Evolutionary conservation across 2,888 invertebrate genomes (phyloP), one percentile per base, ranked within the genome.

Genomic region (Xylophagus ater): DNA sequence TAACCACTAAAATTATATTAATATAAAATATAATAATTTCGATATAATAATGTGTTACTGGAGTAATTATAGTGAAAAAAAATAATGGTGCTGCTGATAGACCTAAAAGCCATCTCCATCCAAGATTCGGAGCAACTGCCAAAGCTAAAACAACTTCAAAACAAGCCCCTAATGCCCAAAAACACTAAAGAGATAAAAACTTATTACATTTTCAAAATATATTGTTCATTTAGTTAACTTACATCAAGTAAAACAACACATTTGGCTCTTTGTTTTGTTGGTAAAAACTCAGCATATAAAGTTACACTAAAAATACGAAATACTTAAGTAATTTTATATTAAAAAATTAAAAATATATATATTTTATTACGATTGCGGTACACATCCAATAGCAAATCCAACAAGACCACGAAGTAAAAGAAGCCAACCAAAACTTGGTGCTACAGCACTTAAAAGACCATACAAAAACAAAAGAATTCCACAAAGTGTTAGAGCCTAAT

Each of bases 121-220:
- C 93, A 49, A 89, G 70, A 1, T 81, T 81, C 2, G 92, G 90
- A 86, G 93, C 93, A 40, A 94, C 79, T 23, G 86, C 74, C 49
- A 93, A 69, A 10, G 93, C 93, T 45, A 94, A 67, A 14, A 89
- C 76, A 34, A 92, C 90, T 67, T 93, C 93, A 56, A 93, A 77
- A 60, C 90, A 92, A 8, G 93, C 89, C 23, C 94, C 94, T 29
- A 94, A 71, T 1, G 93, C 92, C 94, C 93, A 94, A 68, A 94
- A 94, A 68, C 88, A 87, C 85, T 87, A 62, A 18, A 65, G 58
- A 17, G 4, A 7, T n/a, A n/a, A 17, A 37, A 13, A 36, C 10
- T 12, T 14, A 20, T 18, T 8, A 15, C 13, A n/a, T 28, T 28
- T 35, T 23, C 33, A 4, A 19, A 42, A 18, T 40, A 41, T 14